Evolutionary conservation across 2,113 vertebrate species (phyloP).

Genomic region (Chauna torquata): DNA sequence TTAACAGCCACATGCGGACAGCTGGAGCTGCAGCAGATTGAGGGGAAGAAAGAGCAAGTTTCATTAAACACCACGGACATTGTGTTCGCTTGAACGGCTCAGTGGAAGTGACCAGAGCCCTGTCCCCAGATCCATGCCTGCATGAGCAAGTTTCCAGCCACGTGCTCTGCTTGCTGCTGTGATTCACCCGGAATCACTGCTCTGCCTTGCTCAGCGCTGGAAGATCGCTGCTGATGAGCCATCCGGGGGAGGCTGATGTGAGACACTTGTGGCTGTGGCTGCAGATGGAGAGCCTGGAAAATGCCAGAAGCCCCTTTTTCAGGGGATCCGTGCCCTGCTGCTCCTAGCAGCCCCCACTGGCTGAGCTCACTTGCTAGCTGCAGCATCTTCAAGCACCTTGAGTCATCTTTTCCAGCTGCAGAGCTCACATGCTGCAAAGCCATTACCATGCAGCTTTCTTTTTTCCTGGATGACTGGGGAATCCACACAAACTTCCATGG

Average conservation of each 20-base stretch:
- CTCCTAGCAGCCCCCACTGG: fast-evolving
- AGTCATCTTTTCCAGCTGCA: neutral
- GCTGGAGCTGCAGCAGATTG: neutral
- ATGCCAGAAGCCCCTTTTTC: neutral
- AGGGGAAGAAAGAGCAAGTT: neutral
- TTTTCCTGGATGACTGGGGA: neutral
- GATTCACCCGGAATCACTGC: neutral
- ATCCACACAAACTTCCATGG: neutral
- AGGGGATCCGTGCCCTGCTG: neutral
- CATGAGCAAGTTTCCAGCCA: neutral
- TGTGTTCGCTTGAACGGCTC: neutral
- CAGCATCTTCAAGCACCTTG: neutral
- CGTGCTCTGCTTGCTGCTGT: fast-evolving
- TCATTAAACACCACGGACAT: neutral
- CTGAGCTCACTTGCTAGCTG: neutral
- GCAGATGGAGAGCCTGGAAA: neutral
- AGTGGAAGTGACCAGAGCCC: neutral
- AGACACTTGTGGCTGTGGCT: neutral
- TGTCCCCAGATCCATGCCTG: neutral
- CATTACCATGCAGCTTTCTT: neutral
- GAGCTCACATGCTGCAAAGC: neutral
- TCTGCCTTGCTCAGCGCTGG: neutral
- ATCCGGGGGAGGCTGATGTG: neutral
- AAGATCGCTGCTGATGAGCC: neutral
- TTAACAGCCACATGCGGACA: neutral